A percentile compares a stretch with the other conserved stretches of the same genome.
These are phyloP conservation scores for Antheraea yamamai DNA, from an alignment of 2,888 invertebrate genomes.

Conservation along the genomic window DNA sequence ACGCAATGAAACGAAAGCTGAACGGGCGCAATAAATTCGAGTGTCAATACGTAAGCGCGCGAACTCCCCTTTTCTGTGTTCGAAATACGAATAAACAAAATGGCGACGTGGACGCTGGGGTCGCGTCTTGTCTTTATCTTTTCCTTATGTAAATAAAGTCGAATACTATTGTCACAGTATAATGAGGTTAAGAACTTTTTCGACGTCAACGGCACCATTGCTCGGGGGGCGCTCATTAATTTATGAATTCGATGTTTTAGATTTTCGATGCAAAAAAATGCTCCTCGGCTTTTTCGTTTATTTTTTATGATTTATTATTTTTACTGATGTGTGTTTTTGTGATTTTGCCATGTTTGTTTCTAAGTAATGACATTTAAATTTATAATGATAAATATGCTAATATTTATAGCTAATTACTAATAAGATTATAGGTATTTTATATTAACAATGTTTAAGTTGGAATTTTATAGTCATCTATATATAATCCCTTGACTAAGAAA, in stretches of 20 bases:
- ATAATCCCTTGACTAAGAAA: too few relatives aligned
- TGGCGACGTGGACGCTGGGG: constrained; percentile 52
- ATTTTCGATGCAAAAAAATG: constrained; percentile 40
- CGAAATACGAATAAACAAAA: constrained; percentile 64
- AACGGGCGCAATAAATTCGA: constrained; percentile 69
- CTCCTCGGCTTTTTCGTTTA: not conserved
- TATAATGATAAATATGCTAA: too few relatives aligned
- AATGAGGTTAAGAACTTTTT: constrained; percentile 77
- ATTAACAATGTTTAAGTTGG: too few relatives aligned
- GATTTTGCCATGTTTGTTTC: too few relatives aligned
- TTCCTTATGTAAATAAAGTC: constrained; percentile 76
- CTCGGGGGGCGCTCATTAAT: constrained; percentile 53
- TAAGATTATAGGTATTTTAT: too few relatives aligned
- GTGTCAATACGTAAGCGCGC: constrained; percentile 58
- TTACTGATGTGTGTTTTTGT: not conserved
- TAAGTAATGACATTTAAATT: not conserved
- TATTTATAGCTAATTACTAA: too few relatives aligned
- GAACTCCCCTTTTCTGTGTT: constrained; percentile 69
- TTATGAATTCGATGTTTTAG: constrained; percentile 44
- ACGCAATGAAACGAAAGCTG: constrained; percentile 74
- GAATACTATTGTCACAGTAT: constrained; percentile 63
- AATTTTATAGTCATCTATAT: too few relatives aligned
- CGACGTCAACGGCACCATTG: constrained; percentile 57
- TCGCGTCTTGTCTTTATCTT: constrained; percentile 79
- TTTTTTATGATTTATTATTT: not conserved